Evolutionary conservation across 2,888 invertebrate genomes (phyloP).

Genomic region (Eilema griseolum): DNA sequence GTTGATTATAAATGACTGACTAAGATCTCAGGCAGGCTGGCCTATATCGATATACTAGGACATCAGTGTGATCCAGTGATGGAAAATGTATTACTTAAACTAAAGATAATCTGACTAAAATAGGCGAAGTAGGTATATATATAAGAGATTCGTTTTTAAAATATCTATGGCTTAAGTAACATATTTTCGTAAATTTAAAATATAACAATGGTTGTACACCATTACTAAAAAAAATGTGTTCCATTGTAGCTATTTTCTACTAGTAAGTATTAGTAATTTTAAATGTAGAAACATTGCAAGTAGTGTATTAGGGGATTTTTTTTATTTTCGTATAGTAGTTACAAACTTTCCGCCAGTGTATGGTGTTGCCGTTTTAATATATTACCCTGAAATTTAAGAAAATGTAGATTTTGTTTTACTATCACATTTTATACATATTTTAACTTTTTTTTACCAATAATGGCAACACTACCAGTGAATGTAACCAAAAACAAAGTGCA

Average conservation of each 20-base stretch:
- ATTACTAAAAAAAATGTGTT: conserved; percentile 43
- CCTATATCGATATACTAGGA: conserved; percentile 53
- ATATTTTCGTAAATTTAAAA: conserved; percentile 32
- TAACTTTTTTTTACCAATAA: not conserved
- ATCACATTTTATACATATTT: not conserved
- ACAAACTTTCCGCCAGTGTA: conserved; percentile 27
- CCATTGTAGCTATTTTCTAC: conserved; percentile 44
- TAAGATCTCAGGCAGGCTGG: conserved; percentile 68
- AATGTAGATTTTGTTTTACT: conserved; percentile 9
- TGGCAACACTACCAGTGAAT: conserved; percentile 51
- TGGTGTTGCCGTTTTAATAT: conserved; percentile 31
- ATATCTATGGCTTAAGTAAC: conserved; percentile 32
- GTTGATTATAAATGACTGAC: conserved; percentile 57
- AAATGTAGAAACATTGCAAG: conserved; percentile 31
- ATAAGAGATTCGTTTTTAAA: conserved; percentile 17
- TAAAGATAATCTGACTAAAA: conserved; percentile 29
- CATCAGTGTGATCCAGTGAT: conserved; percentile 40
- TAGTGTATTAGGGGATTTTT: conserved; percentile 34
- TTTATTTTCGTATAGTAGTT: conserved; percentile 4
- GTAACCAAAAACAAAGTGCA: conserved; percentile 43
- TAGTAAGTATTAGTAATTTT: conserved; percentile 36
- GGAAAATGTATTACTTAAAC: conserved; percentile 42
- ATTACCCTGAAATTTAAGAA: conserved; percentile 5
- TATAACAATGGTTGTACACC: conserved; percentile 29
- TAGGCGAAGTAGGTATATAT: conserved; percentile 12